Conservation (phyloP, 1,140 invertebrate species). For the Aricia agestis region DNA sequence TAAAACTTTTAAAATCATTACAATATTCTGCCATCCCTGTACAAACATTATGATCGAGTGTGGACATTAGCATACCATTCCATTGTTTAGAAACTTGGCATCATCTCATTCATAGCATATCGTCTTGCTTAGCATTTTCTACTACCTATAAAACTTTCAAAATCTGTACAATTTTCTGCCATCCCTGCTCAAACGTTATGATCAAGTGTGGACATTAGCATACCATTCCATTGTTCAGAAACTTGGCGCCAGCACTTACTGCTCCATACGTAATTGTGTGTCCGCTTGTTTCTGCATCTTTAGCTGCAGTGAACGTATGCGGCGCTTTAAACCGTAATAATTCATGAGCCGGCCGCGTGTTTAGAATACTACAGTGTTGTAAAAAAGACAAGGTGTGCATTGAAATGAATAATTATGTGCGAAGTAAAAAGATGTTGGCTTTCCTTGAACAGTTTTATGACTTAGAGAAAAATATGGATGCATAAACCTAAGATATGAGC, state of each 20-base stretch:
- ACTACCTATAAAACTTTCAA: background rate
- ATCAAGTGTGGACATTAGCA: slow-evolving; percentile 55
- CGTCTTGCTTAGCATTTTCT: slow-evolving; percentile 53
- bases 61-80: slow-evolving; percentile 58
- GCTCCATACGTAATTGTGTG: slow-evolving; percentile 56
- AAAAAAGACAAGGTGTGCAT: slow-evolving; percentile 36
- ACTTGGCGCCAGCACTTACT: slow-evolving; percentile 57
- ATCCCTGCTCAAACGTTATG: slow-evolving; percentile 37
- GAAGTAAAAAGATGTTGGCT: background rate
- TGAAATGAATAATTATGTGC: slow-evolving; percentile 3
- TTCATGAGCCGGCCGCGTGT: slow-evolving; percentile 50
- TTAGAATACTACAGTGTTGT: slow-evolving; percentile 40
- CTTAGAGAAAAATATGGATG: background rate
- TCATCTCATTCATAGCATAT: slow-evolving; percentile 45
- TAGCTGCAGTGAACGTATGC: slow-evolving; percentile 46
- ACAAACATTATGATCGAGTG: slow-evolving; percentile 45
- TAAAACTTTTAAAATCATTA: too few relatives aligned
- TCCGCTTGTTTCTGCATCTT: slow-evolving; percentile 56
- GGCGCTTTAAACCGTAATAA: slow-evolving; percentile 57
- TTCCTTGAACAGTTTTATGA: background rate
- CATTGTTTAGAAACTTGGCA: slow-evolving; percentile 8
- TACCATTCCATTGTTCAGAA: slow-evolving; percentile 69
- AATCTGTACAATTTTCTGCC: background rate
- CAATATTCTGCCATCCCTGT: background rate
- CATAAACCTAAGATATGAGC: background rate